Evolutionary conservation across 2,888 invertebrate species (phyloP), one percentile per base, ranked within the genome.

Genomic region (Biston betularia): DNA sequence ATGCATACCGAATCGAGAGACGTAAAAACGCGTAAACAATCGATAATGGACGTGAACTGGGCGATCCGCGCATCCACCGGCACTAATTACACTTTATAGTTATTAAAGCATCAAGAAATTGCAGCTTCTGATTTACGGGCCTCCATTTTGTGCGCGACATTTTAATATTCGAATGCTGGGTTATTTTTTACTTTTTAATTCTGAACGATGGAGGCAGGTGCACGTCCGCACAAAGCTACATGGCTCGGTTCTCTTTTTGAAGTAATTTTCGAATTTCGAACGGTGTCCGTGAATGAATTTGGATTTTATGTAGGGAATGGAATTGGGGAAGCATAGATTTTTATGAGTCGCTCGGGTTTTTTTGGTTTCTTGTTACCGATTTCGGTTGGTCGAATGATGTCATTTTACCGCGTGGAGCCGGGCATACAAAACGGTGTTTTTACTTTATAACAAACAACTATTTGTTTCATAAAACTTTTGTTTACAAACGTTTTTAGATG

Each of bases 81-180:
- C 84, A 85, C 89, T 92, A 93, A 93, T 92, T 89, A 92, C 82
- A 77, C 83, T 90, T 91, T 87, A 88, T 89, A 88, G 88, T 90
- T 90, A 89, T 89, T 90, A 91, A 86, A 85, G 83, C 82, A 75
- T 75, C 81, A 83, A 89, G 89, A 87, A 92, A 92, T 90, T 89
- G 85, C 87, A 78, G 84, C 84, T 82, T 83, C 85, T 90, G 91
- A 93, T 92, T 92, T 90, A 92, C 83, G 84, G 84, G 76, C 78
- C 63, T 88, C 91, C 89, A 90, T 90, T 87, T 90, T 89, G 86
- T 71, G 76, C 75, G 88, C 86, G 89, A 89, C 88, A 89, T 89
- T 89, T 89, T 88, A 89, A 89, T 89, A 89, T 88, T 81, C 84
- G 85, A 89, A 89, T 87, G 85, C 84, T 85, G 82, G 83, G 80